Conservation (phyloP, 2,888 invertebrate genomes). For the Euphydryas editha region DNA sequence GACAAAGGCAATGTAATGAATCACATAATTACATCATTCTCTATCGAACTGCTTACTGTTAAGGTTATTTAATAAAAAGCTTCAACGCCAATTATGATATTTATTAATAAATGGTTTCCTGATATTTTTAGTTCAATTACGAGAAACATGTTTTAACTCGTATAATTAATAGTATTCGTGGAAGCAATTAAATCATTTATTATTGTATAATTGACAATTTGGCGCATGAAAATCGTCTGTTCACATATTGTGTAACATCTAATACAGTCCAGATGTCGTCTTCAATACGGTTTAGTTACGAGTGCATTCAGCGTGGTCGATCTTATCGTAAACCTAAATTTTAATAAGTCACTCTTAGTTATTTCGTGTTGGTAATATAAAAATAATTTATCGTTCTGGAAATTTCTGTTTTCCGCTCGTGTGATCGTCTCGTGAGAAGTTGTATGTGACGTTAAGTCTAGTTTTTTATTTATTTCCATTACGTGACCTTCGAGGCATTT, state of each 20-base stretch:
- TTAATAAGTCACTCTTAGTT: constrained; percentile 4
- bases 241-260: not conserved
- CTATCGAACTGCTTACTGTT: too few relatives aligned
- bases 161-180: constrained; percentile 4
- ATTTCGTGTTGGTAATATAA: not conserved
- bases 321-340: not conserved
- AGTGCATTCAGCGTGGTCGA: not conserved
- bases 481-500: not conserved
- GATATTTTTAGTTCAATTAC: not conserved
- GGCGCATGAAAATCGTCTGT: not conserved
- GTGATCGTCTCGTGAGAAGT: constrained; percentile 7
- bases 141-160: not conserved
- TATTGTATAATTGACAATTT: not conserved
- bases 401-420: constrained; percentile 18
- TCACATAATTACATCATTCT: too few relatives aligned
- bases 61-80: too few relatives aligned
- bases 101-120: not conserved
- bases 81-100: too few relatives aligned
- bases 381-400: constrained; percentile 20
- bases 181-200: constrained; percentile 6
- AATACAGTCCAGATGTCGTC: constrained; percentile 7
- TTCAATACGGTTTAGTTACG: constrained; percentile 4
- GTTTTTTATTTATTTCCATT: constrained; percentile 3
- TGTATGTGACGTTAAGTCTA: constrained; percentile 11
- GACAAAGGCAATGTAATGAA: too few relatives aligned